A percentile compares a stretch with the other conserved stretches of the same genome.
Conservation (phyloP, 2,888 invertebrate genomes). For the Eupithecia exiguata region DNA sequence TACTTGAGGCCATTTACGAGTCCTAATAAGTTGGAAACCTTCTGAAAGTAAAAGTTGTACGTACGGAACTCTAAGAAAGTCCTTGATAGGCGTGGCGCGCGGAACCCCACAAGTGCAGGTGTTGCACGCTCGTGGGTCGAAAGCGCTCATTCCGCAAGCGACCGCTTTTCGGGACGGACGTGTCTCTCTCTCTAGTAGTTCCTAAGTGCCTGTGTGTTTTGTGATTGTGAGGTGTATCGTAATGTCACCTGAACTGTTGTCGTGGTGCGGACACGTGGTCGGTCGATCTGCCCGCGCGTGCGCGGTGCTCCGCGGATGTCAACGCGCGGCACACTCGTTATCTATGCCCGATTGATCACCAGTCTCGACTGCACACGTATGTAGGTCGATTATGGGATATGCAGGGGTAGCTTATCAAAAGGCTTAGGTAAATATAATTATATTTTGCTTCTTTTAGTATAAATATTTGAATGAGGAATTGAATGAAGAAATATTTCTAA, state of each 20-base stretch:
- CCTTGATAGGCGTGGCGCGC: slow-evolving; percentile 65
- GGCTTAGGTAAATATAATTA: slow-evolving; percentile 14
- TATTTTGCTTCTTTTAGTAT: neutral
- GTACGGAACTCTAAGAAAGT: slow-evolving; percentile 19
- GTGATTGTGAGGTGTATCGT: slow-evolving; percentile 24
- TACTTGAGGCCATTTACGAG: neutral
- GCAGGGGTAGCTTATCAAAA: neutral
- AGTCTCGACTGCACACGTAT: slow-evolving; percentile 24
- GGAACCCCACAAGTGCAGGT: slow-evolving; percentile 81
- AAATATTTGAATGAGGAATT: neutral
- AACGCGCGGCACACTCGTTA: slow-evolving; percentile 38
- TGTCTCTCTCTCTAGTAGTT: slow-evolving; percentile 33
- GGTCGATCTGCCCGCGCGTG: slow-evolving; percentile 76
- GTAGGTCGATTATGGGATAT: slow-evolving; percentile 26
- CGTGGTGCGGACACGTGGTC: slow-evolving; percentile 64
- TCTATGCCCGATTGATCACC: slow-evolving; percentile 42
- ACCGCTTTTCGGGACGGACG: slow-evolving; percentile 53
- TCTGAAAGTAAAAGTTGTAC: slow-evolving; percentile 27
- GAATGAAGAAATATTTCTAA: too few relatives aligned
- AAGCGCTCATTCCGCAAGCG: slow-evolving; percentile 61
- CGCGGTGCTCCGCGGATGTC: slow-evolving; percentile 60
- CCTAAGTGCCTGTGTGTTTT: slow-evolving; percentile 8
- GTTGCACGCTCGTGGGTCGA: slow-evolving; percentile 59
- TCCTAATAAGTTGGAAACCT: neutral
- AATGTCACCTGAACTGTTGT: slow-evolving; percentile 31